Percentiles rank a stretch among this genome's conserved stretches.
Conservation (phyloP, 2,888 invertebrate genomes). For the Tanaodytes sp. region DNA sequence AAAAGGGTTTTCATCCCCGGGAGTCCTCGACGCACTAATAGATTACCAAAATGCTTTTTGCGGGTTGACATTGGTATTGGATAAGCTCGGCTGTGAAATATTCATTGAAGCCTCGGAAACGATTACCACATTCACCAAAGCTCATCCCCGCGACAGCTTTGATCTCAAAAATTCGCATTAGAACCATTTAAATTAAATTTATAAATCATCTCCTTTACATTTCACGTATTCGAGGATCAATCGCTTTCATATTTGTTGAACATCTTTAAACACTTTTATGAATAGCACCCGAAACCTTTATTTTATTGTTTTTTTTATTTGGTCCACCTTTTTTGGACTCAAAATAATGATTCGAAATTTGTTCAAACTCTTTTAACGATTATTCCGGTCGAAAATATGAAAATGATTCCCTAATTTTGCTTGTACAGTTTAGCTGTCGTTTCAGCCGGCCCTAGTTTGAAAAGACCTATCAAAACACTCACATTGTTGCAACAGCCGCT, state of each 20-base stretch:
- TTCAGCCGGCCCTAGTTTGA: conserved; percentile 56
- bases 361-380: no score
- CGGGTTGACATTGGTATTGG: conserved; percentile 60
- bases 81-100: conserved; percentile 60
- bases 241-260: no score
- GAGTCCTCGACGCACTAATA: conserved; percentile 63
- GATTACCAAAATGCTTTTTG: conserved; percentile 69
- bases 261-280: no score
- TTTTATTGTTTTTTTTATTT: no score
- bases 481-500: conserved; percentile 65
- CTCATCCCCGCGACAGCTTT: conserved; percentile 56
- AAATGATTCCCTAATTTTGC: no score
- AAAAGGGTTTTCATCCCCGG: conserved; percentile 70
- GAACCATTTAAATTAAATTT: conserved; percentile 3
- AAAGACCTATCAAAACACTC: conserved; percentile 65
- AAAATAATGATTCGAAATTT: no score
- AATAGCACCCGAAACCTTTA: no score
- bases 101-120: conserved; percentile 61
- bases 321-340: no score
- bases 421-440: conserved; percentile 53
- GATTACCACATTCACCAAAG: conserved; percentile 60
- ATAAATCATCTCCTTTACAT: no score
- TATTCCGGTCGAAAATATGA: no score
- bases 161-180: conserved; percentile 59
- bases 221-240: no score